Evolutionary conservation across 2,888 invertebrate species (phyloP), one percentile per base, ranked within the genome.

Genomic region (Acronicta leporina): DNA sequence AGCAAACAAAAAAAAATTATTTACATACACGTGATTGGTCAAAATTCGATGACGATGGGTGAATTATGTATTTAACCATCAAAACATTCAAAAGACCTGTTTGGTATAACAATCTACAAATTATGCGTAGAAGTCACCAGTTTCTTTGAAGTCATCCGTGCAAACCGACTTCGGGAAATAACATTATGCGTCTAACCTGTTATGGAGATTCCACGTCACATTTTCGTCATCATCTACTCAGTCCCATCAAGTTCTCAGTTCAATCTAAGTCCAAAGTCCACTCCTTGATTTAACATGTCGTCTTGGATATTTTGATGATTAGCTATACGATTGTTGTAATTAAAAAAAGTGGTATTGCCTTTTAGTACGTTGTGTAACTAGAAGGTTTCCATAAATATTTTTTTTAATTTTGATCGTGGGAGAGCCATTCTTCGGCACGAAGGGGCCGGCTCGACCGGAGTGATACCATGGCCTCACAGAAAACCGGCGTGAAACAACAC

Each of bases 1-100:
- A 45, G 33, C 2, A 40, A 54, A 33, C 41, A 14, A 71, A 53
- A 33, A 51, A 50, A 54, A 35, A 7, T 35, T 38, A n/a, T n/a
- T 38, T 38, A 38, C 47, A n/a, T 9, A 43, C 0, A n/a, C 11
- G 16, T 10, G 13, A 65, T 13, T 51, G 50, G 38, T 64, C 9
- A 20, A n/a, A 33, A 20, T 8, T 40, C 27, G 43, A 35, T 47
- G 15, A 30, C 15, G 42, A 50, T 63, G 6, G 16, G 47, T 47
- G 16, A 14, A 43, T 11, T 16, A 13, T 20, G 15, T 2, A 20
- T 20, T n/a, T n/a, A n/a, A 30, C 30, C 10, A 30, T 30, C 30
- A 30, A 33, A 9, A 9, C 30, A 30, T 9, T 9, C 2, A 9
- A 10, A n/a, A 16, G 20, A 50, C 50, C 20, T 27, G 42, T 55